Percentiles rank a stretch among this genome's conserved stretches.
These are phyloP conservation scores for Clarias laeviceps DNA, from an alignment of 2,797 vertebrate genomes.

Conservation along the genomic window DNA sequence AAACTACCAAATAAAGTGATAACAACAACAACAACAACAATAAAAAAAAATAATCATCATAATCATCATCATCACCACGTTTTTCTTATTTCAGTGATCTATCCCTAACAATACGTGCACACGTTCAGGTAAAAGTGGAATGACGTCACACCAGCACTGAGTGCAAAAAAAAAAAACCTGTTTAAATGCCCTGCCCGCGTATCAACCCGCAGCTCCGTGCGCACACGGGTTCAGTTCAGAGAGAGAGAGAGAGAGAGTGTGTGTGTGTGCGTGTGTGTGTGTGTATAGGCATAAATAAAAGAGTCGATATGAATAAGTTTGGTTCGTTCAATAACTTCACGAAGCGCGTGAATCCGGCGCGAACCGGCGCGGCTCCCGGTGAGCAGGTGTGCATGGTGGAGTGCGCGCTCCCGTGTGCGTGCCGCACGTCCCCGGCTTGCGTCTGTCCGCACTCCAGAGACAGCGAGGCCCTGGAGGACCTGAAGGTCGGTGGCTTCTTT, in stretches of 20 bases:
- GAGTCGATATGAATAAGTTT: slow-evolving; percentile 58
- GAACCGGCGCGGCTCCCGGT: slow-evolving; percentile 7
- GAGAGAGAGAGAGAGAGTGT: neutral
- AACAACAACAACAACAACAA: too few relatives aligned
- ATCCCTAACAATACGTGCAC: neutral
- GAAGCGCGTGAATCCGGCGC: slow-evolving; percentile 24
- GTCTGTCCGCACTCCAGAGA: neutral
- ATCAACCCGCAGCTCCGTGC: neutral
- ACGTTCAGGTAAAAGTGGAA: neutral
- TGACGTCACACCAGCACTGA: slow-evolving; percentile 31
- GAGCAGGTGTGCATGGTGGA: slow-evolving; percentile 71
- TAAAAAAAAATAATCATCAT: too few relatives aligned
- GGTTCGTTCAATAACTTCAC: slow-evolving; percentile 52
- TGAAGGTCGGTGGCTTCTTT: slow-evolving; percentile 45
- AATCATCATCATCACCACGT: too few relatives aligned
- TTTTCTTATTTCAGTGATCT: too few relatives aligned
- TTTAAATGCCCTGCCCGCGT: slow-evolving; percentile 27
- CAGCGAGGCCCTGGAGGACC: slow-evolving; percentile 24
- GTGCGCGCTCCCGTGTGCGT: slow-evolving; percentile 46
- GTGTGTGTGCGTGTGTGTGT: neutral
- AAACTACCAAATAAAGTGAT: too few relatives aligned
- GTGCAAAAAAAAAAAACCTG: slow-evolving; percentile 42
- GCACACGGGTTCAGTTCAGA: neutral
- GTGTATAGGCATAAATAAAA: too few relatives aligned
- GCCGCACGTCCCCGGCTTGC: slow-evolving; percentile 13